Base-by-base conservation (phyloP, 2,888 invertebrate genomes). In the Brassicogethes aeneus region DNA sequence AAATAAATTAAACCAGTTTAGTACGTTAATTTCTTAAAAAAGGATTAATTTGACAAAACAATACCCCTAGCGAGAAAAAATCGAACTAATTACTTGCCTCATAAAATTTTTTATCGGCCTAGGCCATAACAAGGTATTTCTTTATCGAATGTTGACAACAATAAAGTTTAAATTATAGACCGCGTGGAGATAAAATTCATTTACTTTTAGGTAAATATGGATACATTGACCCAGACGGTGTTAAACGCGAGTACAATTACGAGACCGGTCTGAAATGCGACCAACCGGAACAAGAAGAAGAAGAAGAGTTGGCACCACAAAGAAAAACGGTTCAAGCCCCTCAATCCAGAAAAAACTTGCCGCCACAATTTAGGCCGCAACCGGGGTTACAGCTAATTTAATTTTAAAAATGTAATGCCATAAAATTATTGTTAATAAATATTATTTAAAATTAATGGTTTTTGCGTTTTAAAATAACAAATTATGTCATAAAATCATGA, bases 221-320 rank as follows among this genome's bases (percentile, higher is more conserved):
- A 17, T 89, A 89, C 62, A 73, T 87, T 5, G 87, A 89, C 64
- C 87, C 87, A 0, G 89, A 89, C 59, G 88, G 87, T 50, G 70
- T 84, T 32, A 79, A 83, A 57, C 77, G 88, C 5, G 87, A 89
- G 61, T 89, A 86, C 65, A 78, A 79, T 48, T 89, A 89, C 60
- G 85, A 84, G 64, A 85, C 86, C 14, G 89, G 89, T 34, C 85
- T 82, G 52, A 77, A 71, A 46, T 86, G 82, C 54, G 79, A 80
- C 60, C 75, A 74, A 58, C 64, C 68, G 17, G 72, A 72, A 52
- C 59, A 59, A 43, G 65, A 64, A 45, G 60, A 62, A 41, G 53
- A 54, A 14, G 56, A 56, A 16, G 53, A 53, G 10, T 47, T 47
- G 33, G 41, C 52, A 17, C 41, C 50, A n/a, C 41, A 43, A 14